phyloP scores from a whole-genome alignment of 1,140 invertebrate species.

The Drosophila lowei region DNA sequence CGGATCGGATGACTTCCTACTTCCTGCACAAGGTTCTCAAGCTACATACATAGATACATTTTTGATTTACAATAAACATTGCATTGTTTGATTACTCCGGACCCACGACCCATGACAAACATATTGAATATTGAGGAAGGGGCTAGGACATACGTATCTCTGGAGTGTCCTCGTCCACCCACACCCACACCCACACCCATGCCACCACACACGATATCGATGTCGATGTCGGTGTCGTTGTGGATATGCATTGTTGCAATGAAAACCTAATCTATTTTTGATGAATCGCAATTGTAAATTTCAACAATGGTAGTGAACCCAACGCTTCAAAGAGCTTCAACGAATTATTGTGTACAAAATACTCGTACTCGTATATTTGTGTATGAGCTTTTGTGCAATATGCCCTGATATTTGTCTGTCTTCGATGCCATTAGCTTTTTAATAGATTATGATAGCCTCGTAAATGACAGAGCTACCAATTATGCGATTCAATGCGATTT shows the following conservation, averaged over 20 bases:
- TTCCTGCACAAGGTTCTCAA: neutral
- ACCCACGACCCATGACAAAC: conserved; percentile 38
- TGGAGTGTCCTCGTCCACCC: conserved; percentile 17
- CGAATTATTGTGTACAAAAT: conserved; percentile 47
- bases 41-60: conserved; percentile 10
- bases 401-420: neutral
- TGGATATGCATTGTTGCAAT: conserved; percentile 53
- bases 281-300: conserved; percentile 74
- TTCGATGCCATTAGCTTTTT: neutral
- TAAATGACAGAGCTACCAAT: no score
- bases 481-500: no score
- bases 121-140: conserved; percentile 22
- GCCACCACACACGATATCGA: neutral
- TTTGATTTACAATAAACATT: conserved; percentile 52
- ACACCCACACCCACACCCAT: neutral
- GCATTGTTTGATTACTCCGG: conserved; percentile 46
- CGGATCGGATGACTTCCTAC: neutral
- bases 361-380: conserved; percentile 6
- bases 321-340: conserved; percentile 37
- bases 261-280: conserved; percentile 76
- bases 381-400: conserved; percentile 8
- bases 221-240: conserved; percentile 17
- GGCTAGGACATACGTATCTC: conserved; percentile 17
- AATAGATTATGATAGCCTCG: neutral
- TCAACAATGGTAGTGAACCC: conserved; percentile 47